phyloP scores from a whole-genome alignment of 2,113 vertebrate species.

The Bombycilla garrulus region DNA sequence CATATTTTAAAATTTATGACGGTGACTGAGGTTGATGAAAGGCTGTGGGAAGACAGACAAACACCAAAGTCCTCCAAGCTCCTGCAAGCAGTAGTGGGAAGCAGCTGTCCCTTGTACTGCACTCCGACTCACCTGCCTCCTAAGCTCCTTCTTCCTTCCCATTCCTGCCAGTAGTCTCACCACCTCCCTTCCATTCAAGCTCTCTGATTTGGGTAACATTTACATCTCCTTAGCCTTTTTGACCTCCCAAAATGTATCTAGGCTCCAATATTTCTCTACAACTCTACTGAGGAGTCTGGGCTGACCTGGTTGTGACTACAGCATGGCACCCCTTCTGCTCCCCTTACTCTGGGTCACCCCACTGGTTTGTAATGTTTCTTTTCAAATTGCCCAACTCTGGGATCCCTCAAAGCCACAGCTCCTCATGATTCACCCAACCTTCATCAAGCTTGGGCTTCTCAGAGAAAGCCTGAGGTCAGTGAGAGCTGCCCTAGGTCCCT shows the following conservation, averaged over 20 bases:
- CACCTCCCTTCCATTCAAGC: neutral
- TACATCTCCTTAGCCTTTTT: neutral
- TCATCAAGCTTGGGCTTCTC: neutral
- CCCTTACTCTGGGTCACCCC: neutral
- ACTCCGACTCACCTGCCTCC: neutral
- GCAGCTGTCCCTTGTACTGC: neutral
- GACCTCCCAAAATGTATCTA: neutral
- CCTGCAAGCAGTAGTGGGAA: neutral
- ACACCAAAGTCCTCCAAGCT: neutral
- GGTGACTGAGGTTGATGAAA: neutral
- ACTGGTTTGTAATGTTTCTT: neutral
- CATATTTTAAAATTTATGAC: neutral
- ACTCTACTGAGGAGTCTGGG: neutral
- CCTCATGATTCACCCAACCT: neutral
- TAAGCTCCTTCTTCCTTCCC: neutral
- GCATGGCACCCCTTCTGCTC: neutral
- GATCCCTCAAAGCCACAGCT: neutral
- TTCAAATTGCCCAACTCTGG: neutral
- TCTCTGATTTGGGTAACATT: rapidly evolving
- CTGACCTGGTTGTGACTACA: neutral
- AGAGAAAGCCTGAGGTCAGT: neutral
- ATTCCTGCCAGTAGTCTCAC: neutral
- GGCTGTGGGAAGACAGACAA: neutral
- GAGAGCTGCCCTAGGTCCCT: neutral
- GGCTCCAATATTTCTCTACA: neutral